These are phyloP conservation scores for Drosophila kuntzei DNA, from an alignment of 2,888 invertebrate genomes.

Conservation along the genomic window DNA sequence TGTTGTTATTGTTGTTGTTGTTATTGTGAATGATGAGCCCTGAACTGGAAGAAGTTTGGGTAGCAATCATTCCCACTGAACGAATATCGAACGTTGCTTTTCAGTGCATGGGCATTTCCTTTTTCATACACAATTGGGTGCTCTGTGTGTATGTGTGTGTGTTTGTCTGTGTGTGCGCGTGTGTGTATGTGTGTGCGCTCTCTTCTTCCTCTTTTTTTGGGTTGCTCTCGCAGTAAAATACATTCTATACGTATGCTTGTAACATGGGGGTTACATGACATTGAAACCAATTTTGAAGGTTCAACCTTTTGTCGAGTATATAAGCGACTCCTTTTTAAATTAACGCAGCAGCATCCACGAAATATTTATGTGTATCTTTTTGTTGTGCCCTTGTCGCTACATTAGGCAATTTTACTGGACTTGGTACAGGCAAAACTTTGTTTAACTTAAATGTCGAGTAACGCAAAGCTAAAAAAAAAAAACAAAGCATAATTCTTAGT, in stretches of 20 bases:
- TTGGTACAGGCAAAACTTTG: constrained; percentile 37
- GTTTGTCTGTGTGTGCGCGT: constrained; percentile 12
- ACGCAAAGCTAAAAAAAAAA: constrained; percentile 11
- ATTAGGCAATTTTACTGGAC: constrained; percentile 56
- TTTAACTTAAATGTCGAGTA: constrained; percentile 29
- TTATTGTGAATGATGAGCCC: constrained; percentile 12
- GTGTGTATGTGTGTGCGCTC: constrained; percentile 27
- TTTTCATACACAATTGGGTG: constrained; percentile 42
- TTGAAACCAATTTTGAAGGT: constrained; percentile 78
- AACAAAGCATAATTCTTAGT: constrained; percentile 36
- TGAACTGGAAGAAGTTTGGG: constrained; percentile 17
- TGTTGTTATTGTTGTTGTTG: neutral
- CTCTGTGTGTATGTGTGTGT: constrained; percentile 6
- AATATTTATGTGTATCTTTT: neutral
- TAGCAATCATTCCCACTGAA: constrained; percentile 18
- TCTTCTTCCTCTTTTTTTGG: constrained; percentile 14
- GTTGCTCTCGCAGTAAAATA: constrained; percentile 39
- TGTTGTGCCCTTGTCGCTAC: constrained; percentile 70
- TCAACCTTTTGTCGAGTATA: constrained; percentile 40
- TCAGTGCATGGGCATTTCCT: constrained; percentile 57
- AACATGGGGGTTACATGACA: constrained; percentile 80
- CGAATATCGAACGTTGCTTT: constrained; percentile 17
- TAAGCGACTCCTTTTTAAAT: neutral
- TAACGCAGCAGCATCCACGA: constrained; percentile 2
- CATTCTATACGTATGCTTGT: constrained; percentile 35